These are phyloP conservation scores for Ctenomys sociabilis DNA, from an alignment of 2,113 vertebrate genomes.

Conservation along the genomic window DNA sequence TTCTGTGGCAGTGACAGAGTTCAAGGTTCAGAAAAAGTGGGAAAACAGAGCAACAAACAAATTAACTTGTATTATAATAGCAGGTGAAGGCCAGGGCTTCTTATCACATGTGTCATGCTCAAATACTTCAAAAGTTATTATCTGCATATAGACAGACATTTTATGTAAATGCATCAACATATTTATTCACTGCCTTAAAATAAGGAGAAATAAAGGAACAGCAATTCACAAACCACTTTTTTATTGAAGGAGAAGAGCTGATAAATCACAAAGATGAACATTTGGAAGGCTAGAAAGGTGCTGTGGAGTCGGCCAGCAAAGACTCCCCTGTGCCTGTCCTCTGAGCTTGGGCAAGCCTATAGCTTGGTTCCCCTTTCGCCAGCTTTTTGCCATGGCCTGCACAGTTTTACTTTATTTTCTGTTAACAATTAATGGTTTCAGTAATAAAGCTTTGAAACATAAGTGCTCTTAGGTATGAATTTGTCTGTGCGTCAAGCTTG, in stretches of 20 bases:
- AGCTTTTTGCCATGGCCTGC: background rate
- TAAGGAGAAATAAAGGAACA: background rate
- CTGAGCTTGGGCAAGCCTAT: too few species aligned
- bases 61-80: background rate
- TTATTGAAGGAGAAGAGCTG: background rate
- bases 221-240: background rate
- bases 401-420: background rate
- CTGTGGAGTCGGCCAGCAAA: background rate
- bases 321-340: background rate
- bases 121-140: background rate
- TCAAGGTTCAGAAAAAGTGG: background rate
- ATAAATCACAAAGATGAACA: background rate
- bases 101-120: background rate
- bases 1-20: slow-evolving; percentile 20
- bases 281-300: background rate
- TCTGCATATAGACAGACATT: background rate
- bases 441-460: background rate
- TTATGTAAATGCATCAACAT: background rate
- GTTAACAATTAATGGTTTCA: background rate
- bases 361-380: background rate
- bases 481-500: background rate
- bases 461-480: background rate
- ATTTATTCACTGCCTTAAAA: background rate
- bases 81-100: background rate
- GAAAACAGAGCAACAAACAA: slow-evolving; percentile 2